Conservation (phyloP, 2,888 invertebrate genomes). For the Galeopsomyia nigrocyanea region DNA sequence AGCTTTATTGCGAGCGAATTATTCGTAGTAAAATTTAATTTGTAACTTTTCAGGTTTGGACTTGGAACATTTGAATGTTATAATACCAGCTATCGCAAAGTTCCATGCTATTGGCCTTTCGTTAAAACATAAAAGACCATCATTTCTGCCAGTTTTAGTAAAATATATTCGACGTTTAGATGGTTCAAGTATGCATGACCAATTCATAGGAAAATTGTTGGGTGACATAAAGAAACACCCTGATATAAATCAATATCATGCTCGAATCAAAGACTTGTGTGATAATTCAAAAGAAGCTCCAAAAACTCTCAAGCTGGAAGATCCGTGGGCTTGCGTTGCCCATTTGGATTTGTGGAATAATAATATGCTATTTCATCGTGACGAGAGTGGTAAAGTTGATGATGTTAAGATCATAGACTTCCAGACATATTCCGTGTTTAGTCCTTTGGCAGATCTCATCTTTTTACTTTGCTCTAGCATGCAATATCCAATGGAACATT, state of each 20-base stretch:
- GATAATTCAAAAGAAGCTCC: neutral
- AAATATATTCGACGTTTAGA: constrained; percentile 50
- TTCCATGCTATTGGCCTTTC: constrained; percentile 75
- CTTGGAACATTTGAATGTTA: constrained; percentile 68
- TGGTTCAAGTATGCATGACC: constrained; percentile 47
- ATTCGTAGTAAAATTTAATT: neutral
- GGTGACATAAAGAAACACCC: constrained; percentile 58
- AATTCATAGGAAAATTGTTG: constrained; percentile 48
- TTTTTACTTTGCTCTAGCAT: constrained; percentile 73
- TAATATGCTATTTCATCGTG: constrained; percentile 72
- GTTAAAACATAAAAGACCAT: constrained; percentile 66
- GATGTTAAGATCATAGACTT: constrained; percentile 74
- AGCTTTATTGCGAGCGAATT: too few relatives aligned
- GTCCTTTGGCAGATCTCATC: constrained; percentile 71
- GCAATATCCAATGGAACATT: constrained; percentile 65
- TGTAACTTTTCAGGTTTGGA: constrained; percentile 65
- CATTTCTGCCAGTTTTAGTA: constrained; percentile 60
- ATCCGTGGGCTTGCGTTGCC: constrained; percentile 34
- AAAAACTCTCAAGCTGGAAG: neutral
- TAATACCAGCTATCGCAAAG: constrained; percentile 71
- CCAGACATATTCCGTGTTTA: constrained; percentile 69
- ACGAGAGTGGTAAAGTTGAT: constrained; percentile 62
- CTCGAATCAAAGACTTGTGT: constrained; percentile 40
- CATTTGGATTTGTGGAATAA: constrained; percentile 72
- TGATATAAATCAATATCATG: constrained; percentile 52